Conservation (phyloP, 1,140 invertebrate species). For the Polypedilum vanderplanki region DNA sequence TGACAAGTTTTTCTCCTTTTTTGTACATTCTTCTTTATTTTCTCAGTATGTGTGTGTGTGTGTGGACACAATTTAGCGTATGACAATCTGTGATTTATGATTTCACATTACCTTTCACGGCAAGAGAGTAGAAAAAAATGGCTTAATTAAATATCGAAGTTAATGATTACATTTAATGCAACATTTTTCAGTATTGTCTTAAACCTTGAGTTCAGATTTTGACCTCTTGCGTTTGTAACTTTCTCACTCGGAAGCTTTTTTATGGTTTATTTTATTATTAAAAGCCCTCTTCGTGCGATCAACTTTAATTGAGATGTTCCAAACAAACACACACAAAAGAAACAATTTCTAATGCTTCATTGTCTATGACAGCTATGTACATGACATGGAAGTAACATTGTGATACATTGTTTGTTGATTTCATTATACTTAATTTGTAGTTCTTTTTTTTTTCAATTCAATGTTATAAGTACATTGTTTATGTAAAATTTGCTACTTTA, state of each 20-base stretch:
- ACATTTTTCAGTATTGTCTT: no score
- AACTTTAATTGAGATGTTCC: conserved; percentile 12
- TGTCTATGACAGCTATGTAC: not conserved
- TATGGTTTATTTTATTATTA: not conserved
- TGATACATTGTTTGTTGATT: not conserved
- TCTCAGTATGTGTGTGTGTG: no score
- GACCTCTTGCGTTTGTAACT: not conserved
- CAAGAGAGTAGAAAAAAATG: not conserved
- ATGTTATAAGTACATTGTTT: no score
- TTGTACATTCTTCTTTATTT: not conserved
- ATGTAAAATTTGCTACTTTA: not conserved
- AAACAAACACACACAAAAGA: not conserved
- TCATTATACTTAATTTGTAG: not conserved
- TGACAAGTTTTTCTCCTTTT: not conserved
- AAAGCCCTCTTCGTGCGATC: not conserved
- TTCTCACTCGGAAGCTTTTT: conserved; percentile 1
- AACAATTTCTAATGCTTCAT: not conserved
- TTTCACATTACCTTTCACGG: not conserved
- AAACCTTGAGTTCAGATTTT: not conserved
- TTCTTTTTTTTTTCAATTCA: not conserved
- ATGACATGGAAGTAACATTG: not conserved
- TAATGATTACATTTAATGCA: not conserved
- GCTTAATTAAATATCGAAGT: conserved; percentile 14
- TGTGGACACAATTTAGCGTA: not conserved
- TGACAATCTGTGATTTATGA: conserved; percentile 4